Conservation (phyloP, 2,888 invertebrate genomes). For the Lutraria lutraria region DNA sequence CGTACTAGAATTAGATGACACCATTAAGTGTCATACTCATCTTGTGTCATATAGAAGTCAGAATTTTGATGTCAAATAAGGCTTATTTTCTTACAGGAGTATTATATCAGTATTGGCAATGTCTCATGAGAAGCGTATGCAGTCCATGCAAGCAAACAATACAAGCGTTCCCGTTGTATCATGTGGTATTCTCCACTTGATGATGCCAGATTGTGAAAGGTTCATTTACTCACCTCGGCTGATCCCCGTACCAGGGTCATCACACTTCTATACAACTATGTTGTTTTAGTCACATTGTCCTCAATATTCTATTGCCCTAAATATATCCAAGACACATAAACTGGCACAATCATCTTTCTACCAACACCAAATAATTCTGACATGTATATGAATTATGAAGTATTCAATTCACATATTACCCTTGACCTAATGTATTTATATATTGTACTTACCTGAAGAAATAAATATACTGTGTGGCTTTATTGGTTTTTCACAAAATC, state of each 20-base stretch:
- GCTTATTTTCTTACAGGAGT: constrained; percentile 36
- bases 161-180: constrained; percentile 29
- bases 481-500: too few relatives aligned
- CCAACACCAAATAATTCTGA: neutral
- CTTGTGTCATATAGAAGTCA: too few relatives aligned
- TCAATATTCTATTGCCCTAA: neutral
- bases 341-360: too few relatives aligned
- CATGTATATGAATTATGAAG: neutral
- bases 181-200: constrained; percentile 53
- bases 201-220: constrained; percentile 58
- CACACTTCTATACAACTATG: neutral
- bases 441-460: too few relatives aligned
- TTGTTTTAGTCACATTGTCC: neutral
- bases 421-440: neutral
- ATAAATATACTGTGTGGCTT: too few relatives aligned
- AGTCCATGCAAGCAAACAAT: constrained; percentile 18
- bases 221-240: constrained; percentile 23
- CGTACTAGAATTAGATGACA: too few relatives aligned
- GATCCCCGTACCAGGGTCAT: neutral
- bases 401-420: constrained; percentile 11
- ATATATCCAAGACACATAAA: too few relatives aligned
- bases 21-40: too few relatives aligned
- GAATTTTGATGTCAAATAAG: neutral
- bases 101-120: constrained; percentile 34
- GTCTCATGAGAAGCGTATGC: constrained; percentile 5